These are phyloP conservation scores for Agrilus mali DNA, from an alignment of 2,888 invertebrate genomes.

Conservation along the genomic window DNA sequence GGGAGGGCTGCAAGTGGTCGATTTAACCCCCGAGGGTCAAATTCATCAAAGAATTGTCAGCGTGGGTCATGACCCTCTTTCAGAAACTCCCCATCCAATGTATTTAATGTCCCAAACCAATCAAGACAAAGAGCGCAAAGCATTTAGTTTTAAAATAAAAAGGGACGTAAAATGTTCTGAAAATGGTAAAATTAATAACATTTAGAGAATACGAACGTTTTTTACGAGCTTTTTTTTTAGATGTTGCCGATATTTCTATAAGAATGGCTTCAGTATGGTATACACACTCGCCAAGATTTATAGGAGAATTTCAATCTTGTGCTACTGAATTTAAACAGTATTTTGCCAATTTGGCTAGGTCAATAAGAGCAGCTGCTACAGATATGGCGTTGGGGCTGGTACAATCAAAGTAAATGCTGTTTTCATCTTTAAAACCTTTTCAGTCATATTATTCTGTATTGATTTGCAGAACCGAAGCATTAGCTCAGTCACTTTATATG, in stretches of 20 bases:
- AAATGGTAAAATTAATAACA: slow-evolving; percentile 1
- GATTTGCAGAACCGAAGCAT: slow-evolving; percentile 39
- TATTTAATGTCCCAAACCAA: slow-evolving; percentile 29
- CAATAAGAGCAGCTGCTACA: slow-evolving; percentile 80
- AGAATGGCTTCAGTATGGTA: slow-evolving; percentile 88
- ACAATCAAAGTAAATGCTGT: slow-evolving; percentile 42
- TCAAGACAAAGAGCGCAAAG: slow-evolving; percentile 27
- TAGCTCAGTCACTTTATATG: slow-evolving; percentile 44
- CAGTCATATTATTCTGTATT: no score
- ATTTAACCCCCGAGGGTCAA: slow-evolving; percentile 74
- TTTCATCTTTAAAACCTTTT: neutral
- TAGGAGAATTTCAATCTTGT: slow-evolving; percentile 77
- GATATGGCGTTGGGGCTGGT: slow-evolving; percentile 88
- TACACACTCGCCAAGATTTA: slow-evolving; percentile 78
- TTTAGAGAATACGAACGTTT: neutral
- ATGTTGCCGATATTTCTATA: slow-evolving; percentile 31
- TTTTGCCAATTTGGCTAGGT: slow-evolving; percentile 68
- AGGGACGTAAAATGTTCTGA: slow-evolving; percentile 20
- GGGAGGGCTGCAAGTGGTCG: slow-evolving; percentile 82
- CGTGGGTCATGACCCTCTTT: slow-evolving; percentile 64
- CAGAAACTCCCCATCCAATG: slow-evolving; percentile 35
- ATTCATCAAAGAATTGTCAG: slow-evolving; percentile 76
- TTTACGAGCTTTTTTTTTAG: slow-evolving; percentile 7
- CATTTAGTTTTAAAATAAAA: slow-evolving; percentile 42
- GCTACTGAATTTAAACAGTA: slow-evolving; percentile 85